Conservation (phyloP, 2,113 vertebrate species). For the Hemiprocne comata region DNA sequence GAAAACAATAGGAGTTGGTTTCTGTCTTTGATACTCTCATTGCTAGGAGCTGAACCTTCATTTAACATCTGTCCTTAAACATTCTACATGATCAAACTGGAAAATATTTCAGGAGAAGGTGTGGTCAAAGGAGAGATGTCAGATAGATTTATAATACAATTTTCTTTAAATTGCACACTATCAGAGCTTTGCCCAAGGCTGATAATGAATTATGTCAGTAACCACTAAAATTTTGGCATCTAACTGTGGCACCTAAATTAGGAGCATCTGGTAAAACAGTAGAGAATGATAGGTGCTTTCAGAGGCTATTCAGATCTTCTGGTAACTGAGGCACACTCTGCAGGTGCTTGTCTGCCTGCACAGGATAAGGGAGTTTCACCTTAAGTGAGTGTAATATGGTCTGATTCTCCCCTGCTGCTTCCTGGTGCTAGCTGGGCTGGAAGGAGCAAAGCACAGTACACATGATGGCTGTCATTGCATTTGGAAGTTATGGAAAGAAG, state of each 20-base stretch:
- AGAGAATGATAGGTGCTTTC: background rate
- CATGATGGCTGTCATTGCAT: too few species aligned
- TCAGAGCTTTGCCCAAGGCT: background rate
- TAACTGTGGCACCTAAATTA: background rate
- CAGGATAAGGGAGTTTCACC: background rate
- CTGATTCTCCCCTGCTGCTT: background rate
- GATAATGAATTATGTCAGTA: background rate
- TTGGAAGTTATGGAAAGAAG: too few species aligned
- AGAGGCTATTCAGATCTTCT: background rate
- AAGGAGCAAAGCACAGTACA: too few species aligned
- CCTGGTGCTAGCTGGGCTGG: too few species aligned
- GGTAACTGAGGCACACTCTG: background rate
- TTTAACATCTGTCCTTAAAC: background rate
- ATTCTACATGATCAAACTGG: background rate
- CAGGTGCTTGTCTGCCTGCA: background rate
- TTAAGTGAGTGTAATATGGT: too few species aligned
- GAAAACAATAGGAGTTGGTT: background rate
- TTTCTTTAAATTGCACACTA: too few species aligned
- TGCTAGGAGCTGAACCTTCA: background rate
- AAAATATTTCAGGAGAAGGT: background rate
- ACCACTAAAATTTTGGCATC: background rate
- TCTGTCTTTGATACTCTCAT: background rate
- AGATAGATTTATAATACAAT: too few species aligned
- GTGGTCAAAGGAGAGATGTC: background rate
- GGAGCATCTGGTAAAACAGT: background rate